Conservation (phyloP, 2,113 vertebrate genomes). For the Daboia siamensis region DNA sequence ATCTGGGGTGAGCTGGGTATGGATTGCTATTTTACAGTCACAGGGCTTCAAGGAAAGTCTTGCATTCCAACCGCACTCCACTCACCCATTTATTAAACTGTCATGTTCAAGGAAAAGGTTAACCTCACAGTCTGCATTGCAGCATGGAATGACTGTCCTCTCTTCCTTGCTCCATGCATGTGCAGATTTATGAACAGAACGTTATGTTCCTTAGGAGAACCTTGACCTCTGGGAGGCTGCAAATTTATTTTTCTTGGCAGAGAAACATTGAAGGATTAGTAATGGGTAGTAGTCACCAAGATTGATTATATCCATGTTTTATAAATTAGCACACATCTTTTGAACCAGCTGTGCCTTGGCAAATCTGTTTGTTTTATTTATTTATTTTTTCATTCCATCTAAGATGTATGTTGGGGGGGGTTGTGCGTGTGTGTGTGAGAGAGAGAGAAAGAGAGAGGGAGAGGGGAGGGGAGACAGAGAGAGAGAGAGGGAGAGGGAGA, state of each 20-base stretch:
- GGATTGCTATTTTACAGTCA: neutral
- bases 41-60: neutral
- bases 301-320: constrained; percentile 19
- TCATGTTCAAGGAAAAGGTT: constrained; percentile 40
- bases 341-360: constrained; percentile 1
- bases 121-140: constrained; percentile 1
- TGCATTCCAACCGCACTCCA: neutral
- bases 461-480: too few species aligned
- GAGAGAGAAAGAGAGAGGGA: too few species aligned
- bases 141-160: neutral
- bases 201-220: constrained; percentile 38
- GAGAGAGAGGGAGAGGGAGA: neutral
- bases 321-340: constrained; percentile 16
- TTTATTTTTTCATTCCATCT: neutral
- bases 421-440: too few species aligned
- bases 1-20: neutral
- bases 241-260: constrained; percentile 38
- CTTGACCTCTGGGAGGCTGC: constrained; percentile 31
- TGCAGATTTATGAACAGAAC: constrained; percentile 37
- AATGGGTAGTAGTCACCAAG: neutral
- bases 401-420: too few species aligned
- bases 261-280: constrained; percentile 39
- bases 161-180: neutral
- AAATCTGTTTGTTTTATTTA: constrained; percentile 14
- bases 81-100: constrained; percentile 33